A percentile compares a stretch with the other conserved stretches of the same genome.
These are phyloP conservation scores for Hybognathus amarus DNA, from an alignment of 2,797 vertebrate genomes.

Conservation along the genomic window DNA sequence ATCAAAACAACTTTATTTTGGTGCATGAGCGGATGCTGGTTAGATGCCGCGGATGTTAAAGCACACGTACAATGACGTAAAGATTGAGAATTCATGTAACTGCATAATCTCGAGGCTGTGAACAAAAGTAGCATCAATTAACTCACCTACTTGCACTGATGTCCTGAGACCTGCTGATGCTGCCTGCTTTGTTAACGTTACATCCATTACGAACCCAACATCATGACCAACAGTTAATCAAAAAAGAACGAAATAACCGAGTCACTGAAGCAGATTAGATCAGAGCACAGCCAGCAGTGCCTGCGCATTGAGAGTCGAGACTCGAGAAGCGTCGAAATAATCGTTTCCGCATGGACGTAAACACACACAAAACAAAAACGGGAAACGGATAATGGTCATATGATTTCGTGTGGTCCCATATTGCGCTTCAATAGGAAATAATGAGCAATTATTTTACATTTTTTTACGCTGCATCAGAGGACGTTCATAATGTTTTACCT, in stretches of 20 bases:
- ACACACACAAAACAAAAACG: not conserved
- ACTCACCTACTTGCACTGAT: not conserved
- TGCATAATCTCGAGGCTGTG: not conserved
- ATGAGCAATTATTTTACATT: not conserved
- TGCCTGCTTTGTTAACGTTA: not conserved
- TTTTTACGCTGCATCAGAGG: not conserved
- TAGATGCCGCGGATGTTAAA: not conserved
- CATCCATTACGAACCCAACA: not conserved
- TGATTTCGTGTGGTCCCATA: too few species aligned
- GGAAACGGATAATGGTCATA: too few species aligned
- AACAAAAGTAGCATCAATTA: not conserved
- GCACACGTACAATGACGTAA: not conserved
- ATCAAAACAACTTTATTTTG: not conserved
- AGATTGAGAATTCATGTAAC: not conserved
- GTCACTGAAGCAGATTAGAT: not conserved
- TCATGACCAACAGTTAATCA: not conserved
- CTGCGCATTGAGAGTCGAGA: not conserved
- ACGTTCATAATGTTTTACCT: not conserved
- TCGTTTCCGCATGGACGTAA: not conserved
- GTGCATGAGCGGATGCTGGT: not conserved
- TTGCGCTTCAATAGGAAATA: not conserved
- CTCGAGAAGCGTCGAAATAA: not conserved
- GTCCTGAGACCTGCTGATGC: not conserved
- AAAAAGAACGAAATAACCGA: not conserved
- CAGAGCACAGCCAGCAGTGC: not conserved